phyloP scores from a whole-genome alignment of 2,888 invertebrate genomes.

The Eilema griseolum region DNA sequence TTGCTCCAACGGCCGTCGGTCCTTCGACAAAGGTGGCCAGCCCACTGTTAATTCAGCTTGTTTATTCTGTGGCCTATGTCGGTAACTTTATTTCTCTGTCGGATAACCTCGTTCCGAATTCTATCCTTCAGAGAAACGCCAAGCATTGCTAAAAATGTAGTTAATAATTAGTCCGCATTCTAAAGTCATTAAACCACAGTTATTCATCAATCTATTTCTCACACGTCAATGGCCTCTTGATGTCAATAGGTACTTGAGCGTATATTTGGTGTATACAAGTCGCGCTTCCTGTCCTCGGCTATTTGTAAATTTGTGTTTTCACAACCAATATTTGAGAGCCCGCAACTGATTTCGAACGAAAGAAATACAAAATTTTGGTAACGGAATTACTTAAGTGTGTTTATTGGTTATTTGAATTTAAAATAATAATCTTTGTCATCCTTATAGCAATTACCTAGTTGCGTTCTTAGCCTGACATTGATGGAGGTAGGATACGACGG shows the following conservation, averaged over 20 bases:
- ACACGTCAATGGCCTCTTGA: neutral
- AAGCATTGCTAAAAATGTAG: too few species aligned
- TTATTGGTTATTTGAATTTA: neutral
- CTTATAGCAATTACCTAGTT: too few species aligned
- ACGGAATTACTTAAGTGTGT: constrained; percentile 2
- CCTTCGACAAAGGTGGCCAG: too few species aligned
- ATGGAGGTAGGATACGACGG: too few species aligned
- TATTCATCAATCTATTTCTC: neutral
- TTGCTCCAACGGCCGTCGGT: too few species aligned
- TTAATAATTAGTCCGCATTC: too few species aligned
- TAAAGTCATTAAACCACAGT: neutral
- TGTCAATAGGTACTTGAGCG: constrained; percentile 10
- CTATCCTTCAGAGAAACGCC: too few species aligned
- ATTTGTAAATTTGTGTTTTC: constrained; percentile 43
- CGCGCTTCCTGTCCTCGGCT: constrained; percentile 35
- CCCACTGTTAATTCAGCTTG: too few species aligned
- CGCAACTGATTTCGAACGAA: constrained; percentile 37
- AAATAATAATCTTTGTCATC: neutral
- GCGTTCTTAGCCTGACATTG: too few species aligned
- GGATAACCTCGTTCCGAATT: too few species aligned
- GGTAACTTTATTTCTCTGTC: too few species aligned
- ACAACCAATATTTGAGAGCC: constrained; percentile 40
- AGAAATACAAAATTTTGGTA: constrained; percentile 30
- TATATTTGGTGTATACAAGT: constrained; percentile 41
- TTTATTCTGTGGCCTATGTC: too few species aligned